phyloP scores from a whole-genome alignment of 2,113 vertebrate species.

The Phyllostomus hastatus region DNA sequence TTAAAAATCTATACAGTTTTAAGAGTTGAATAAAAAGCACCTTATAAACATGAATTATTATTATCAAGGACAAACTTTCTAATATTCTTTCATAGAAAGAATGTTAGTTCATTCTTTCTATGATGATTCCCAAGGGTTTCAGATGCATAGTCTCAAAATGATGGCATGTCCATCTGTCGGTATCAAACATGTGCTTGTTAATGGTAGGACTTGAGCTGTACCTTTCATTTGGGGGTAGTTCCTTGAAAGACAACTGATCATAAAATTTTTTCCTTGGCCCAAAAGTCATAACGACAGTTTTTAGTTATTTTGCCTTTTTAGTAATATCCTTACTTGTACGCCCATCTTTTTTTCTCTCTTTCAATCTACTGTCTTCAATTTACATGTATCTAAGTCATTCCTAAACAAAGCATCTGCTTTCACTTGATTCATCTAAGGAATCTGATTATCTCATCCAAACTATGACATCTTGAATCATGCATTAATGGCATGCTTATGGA shows the following conservation, averaged over 20 bases:
- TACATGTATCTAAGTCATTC: conserved; percentile 52
- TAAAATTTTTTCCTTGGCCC: neutral
- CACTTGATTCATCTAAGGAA: conserved; percentile 65
- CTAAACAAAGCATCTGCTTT: conserved; percentile 55
- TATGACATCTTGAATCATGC: conserved; percentile 66
- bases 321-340: neutral
- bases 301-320: conserved; percentile 21
- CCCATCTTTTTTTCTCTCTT: neutral
- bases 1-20: conserved; percentile 41
- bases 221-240: neutral
- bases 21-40: conserved; percentile 33
- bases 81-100: no score
- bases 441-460: conserved; percentile 67
- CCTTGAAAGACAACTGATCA: conserved; percentile 32
- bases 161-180: neutral
- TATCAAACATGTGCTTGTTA: neutral
- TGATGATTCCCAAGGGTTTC: conserved; percentile 22
- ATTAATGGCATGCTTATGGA: conserved; percentile 67
- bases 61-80: conserved; percentile 37
- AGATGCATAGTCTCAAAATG: conserved; percentile 48
- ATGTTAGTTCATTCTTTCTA: neutral
- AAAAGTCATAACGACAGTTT: neutral
- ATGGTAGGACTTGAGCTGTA: neutral
- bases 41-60: conserved; percentile 45
- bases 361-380: conserved; percentile 19